These are phyloP conservation scores for Euspilapteryx auroguttella DNA, from an alignment of 2,888 invertebrate genomes.

Conservation along the genomic window DNA sequence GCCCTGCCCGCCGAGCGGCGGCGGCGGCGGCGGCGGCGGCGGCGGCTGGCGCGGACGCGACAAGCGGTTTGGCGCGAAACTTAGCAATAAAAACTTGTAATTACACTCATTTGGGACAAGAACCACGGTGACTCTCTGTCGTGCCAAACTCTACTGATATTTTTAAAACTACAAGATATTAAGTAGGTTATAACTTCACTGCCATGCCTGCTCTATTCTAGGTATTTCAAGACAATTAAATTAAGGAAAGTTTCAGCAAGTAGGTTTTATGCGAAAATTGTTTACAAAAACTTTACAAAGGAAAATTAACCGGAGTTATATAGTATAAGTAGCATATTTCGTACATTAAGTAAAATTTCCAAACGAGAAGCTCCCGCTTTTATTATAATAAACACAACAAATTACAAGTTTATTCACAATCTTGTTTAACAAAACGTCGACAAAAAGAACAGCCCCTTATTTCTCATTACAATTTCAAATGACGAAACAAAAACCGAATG, in stretches of 20 bases:
- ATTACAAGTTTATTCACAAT: not conserved
- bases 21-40: not conserved
- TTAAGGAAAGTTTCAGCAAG: too few relatives aligned
- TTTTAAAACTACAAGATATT: conserved; percentile 37
- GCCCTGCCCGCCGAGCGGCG: not conserved
- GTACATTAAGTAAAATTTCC: too few relatives aligned
- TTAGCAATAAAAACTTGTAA: conserved; percentile 57
- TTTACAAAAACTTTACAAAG: too few relatives aligned
- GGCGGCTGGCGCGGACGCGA: too few relatives aligned
- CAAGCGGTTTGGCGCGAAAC: conserved; percentile 45
- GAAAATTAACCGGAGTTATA: too few relatives aligned
- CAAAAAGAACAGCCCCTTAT: not conserved
- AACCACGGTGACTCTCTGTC: conserved; percentile 43
- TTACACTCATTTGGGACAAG: conserved; percentile 52
- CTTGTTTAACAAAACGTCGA: not conserved
- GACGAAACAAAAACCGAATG: not conserved
- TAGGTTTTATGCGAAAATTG: too few relatives aligned
- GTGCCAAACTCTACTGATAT: conserved; percentile 54
- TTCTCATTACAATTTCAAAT: not conserved
- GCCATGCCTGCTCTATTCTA: too few relatives aligned
- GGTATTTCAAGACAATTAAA: too few relatives aligned
- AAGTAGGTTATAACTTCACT: too few relatives aligned
- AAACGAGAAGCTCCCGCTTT: too few relatives aligned
- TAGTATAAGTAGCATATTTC: too few relatives aligned
- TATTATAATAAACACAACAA: not conserved